These are phyloP conservation scores for Lasioglossum malachurum DNA, from an alignment of 2,888 invertebrate genomes.

Conservation along the genomic window DNA sequence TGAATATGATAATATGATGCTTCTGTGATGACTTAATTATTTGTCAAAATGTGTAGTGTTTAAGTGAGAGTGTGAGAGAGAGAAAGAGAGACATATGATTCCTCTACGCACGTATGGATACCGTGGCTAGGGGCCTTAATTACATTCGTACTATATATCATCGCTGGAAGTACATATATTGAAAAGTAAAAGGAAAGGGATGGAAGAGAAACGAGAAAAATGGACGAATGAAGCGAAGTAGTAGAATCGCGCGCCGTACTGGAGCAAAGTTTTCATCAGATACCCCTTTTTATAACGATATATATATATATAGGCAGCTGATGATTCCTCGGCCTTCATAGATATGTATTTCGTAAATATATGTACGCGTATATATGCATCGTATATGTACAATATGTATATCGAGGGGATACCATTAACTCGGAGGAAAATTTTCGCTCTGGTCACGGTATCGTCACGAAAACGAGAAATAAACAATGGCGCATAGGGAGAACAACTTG, in stretches of 20 bases:
- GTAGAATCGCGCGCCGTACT: slow-evolving; percentile 20
- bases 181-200: not conserved
- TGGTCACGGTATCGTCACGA: slow-evolving; percentile 65
- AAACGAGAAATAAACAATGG: slow-evolving; percentile 33
- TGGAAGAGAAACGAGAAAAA: not conserved
- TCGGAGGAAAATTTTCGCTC: slow-evolving; percentile 45
- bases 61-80: slow-evolving; percentile 59
- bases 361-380: not conserved
- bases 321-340: slow-evolving; percentile 42
- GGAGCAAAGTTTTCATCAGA: slow-evolving; percentile 34
- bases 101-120: slow-evolving; percentile 67
- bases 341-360: slow-evolving; percentile 24
- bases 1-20: slow-evolving; percentile 82
- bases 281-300: slow-evolving; percentile 26
- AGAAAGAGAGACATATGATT: slow-evolving; percentile 54
- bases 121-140: slow-evolving; percentile 69
- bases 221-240: not conserved
- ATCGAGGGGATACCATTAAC: slow-evolving; percentile 25
- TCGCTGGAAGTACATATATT: slow-evolving; percentile 43
- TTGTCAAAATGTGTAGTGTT: slow-evolving; percentile 80
- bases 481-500: slow-evolving; percentile 35
- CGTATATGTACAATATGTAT: not conserved
- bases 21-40: slow-evolving; percentile 84
- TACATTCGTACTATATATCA: slow-evolving; percentile 45
- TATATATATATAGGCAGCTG: slow-evolving; percentile 18